Percentiles rank a stretch among this genome's conserved stretches.
These are phyloP conservation scores for Chloroclysta siterata DNA, from an alignment of 2,888 invertebrate genomes.

Conservation along the genomic window DNA sequence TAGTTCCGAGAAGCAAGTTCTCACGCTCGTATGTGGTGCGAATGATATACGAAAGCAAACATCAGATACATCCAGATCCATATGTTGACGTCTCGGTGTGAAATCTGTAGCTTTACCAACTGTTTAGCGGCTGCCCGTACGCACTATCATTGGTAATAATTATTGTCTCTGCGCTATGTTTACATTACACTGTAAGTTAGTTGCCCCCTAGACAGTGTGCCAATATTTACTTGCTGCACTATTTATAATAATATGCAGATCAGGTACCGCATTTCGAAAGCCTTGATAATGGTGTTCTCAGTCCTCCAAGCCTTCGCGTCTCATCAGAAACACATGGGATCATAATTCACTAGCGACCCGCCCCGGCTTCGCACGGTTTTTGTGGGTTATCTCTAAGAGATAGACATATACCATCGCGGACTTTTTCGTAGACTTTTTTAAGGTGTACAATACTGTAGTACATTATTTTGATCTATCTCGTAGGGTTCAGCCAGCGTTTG, in stretches of 20 bases:
- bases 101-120: slow-evolving; percentile 84
- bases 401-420: too few relatives aligned
- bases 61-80: slow-evolving; percentile 83
- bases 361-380: too few relatives aligned
- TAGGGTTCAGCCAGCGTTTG: too few relatives aligned
- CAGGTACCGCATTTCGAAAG: too few relatives aligned
- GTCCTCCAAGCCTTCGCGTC: too few relatives aligned
- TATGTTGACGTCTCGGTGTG: slow-evolving; percentile 84
- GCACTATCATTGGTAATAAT: slow-evolving; percentile 84
- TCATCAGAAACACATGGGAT: too few relatives aligned
- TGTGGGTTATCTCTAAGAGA: too few relatives aligned
- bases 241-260: slow-evolving; percentile 30
- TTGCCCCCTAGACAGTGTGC: slow-evolving; percentile 58
- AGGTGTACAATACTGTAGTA: too few relatives aligned
- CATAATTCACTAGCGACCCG: too few relatives aligned
- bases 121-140: slow-evolving; percentile 80
- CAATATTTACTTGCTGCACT: slow-evolving; percentile 46
- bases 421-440: too few relatives aligned
- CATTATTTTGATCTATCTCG: too few relatives aligned
- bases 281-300: too few relatives aligned
- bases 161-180: slow-evolving; percentile 83
- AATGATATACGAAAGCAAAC: slow-evolving; percentile 82
- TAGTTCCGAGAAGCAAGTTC: slow-evolving; percentile 73
- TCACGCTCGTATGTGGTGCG: slow-evolving; percentile 80
- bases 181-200: slow-evolving; percentile 69